Evolutionary conservation across 2,888 invertebrate genomes (phyloP), one percentile per base, ranked within the genome.

Genomic region (Disparrhopalites patrizii): DNA sequence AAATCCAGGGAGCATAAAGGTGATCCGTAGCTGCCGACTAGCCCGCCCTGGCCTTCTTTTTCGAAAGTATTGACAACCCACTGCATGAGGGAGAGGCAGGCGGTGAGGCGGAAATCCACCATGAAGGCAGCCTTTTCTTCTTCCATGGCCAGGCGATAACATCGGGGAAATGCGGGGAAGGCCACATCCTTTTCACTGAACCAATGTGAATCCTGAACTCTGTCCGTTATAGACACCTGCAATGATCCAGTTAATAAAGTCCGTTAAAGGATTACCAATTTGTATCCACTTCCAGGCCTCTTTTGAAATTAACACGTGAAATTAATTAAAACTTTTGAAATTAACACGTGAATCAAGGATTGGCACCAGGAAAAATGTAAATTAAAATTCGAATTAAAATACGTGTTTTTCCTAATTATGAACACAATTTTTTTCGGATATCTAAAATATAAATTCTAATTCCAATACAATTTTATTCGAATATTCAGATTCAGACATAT

Each of bases 51-150:
- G 23, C 84, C 85, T 58, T 82, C 81, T 0, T 77, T 78, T 68
- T 83, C 82, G 57, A 84, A 81, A 52, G 55, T 83, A 58, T 83
- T 82, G 0, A 86, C 83, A 57, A 93, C 81, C 85, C 89, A 89
- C 79, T 91, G 89, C 43, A 96, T 81, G 54, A 92, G 81, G 72
- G 90, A 87, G 73, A 92, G 85, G 78, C 94, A 94, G 1, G 93
- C 90, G 0, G 94, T 94, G 73, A 91, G 81, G 77, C 93, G 86
- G 78, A 90, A 96, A 80, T 96, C 94, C 68, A 93, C 91, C 68
- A 91, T 82, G 77, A 93, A 92, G 67, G 89, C 88, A 76, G 86
- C 85, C 77, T 89, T 83, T 77, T 92, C 91, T 72, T 92, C 92
- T 0, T 87, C 85, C 77, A 87, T 88, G 77, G 89, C 86, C 71